phyloP scores from a whole-genome alignment of 2,113 vertebrate genomes.

The Crotalus helleri region DNA sequence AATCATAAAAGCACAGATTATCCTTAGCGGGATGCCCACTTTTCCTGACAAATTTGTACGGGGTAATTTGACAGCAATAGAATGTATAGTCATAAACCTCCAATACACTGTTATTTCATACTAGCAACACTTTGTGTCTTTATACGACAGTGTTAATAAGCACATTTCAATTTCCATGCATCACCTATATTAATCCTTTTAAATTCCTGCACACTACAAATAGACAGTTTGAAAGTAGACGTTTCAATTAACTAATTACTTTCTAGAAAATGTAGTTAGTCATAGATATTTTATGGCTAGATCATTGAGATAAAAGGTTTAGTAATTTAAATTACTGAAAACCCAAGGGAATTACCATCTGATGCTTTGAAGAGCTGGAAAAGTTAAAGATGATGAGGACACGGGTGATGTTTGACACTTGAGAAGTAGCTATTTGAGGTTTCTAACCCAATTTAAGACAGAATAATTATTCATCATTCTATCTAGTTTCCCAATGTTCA shows the following conservation, averaged over 20 bases:
- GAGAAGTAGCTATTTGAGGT: not conserved
- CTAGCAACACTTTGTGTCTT: slow-evolving; percentile 43
- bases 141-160: slow-evolving; percentile 56
- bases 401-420: not conserved
- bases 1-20: slow-evolving; percentile 45
- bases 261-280: slow-evolving; percentile 41
- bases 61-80: slow-evolving; percentile 58
- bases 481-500: not conserved
- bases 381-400: not conserved
- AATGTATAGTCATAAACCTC: slow-evolving; percentile 41
- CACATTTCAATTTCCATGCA: slow-evolving; percentile 57
- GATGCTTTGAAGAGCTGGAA: not conserved
- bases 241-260: slow-evolving; percentile 46
- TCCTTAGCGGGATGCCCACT: slow-evolving; percentile 56
- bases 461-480: not conserved
- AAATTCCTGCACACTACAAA: slow-evolving; percentile 53
- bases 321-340: not conserved
- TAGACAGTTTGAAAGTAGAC: slow-evolving; percentile 51
- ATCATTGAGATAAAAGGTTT: not conserved
- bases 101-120: slow-evolving; percentile 42
- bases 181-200: slow-evolving; percentile 45
- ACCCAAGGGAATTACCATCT: not conserved
- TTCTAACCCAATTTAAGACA: not conserved
- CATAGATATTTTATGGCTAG: slow-evolving; percentile 18
- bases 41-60: slow-evolving; percentile 54